A percentile compares a stretch with the other conserved stretches of the same genome.
phyloP scores from a whole-genome alignment of 1,140 invertebrate species.

The Teleogryllus occipitalis region DNA sequence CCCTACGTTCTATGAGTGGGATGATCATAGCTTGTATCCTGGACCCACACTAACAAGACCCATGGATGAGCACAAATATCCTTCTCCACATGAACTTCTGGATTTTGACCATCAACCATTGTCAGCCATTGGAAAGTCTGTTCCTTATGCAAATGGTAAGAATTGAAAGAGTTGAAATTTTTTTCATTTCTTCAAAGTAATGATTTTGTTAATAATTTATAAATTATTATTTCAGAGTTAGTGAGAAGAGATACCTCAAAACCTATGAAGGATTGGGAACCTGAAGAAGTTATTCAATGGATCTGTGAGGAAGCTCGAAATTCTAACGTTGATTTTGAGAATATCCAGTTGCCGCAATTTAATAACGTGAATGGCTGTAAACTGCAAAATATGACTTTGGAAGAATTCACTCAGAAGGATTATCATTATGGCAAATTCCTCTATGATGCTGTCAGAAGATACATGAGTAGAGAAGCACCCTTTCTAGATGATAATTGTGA shows the following conservation, averaged over 20 bases:
- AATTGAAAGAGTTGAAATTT: not conserved
- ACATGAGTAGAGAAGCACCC: not conserved
- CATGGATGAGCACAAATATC: no score
- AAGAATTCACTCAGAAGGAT: not conserved
- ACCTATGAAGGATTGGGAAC: conserved; percentile 9
- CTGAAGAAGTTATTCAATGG: conserved; percentile 11
- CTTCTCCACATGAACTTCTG: no score
- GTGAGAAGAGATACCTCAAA: not conserved
- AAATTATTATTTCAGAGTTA: no score
- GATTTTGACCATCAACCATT: not conserved
- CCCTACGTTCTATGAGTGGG: no score
- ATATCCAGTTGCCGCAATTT: not conserved
- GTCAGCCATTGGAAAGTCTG: not conserved
- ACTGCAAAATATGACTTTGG: not conserved
- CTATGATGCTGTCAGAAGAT: not conserved
- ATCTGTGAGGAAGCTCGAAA: not conserved
- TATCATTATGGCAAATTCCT: not conserved
- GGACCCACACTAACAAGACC: no score
- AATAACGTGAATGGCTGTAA: not conserved
- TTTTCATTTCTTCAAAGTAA: not conserved
- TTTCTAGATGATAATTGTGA: not conserved
- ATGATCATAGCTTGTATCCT: no score
- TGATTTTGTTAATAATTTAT: no score
- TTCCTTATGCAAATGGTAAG: not conserved
- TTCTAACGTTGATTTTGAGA: not conserved